Base-by-base conservation (phyloP, 2,797 vertebrate species). In the Phrynocephalus forsythii region DNA sequence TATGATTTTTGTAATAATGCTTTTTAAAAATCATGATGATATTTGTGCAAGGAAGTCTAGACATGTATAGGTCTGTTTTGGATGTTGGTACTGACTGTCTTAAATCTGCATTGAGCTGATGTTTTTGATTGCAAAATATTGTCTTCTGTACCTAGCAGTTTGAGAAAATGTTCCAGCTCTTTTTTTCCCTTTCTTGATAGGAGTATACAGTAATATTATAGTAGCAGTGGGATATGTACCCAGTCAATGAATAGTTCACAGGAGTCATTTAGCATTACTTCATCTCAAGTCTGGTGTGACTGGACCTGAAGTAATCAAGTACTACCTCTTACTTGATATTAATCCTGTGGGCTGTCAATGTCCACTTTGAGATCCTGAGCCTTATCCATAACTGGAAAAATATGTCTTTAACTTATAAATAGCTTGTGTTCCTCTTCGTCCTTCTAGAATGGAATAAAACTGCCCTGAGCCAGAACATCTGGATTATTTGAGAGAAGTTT, bases 401-500 rank as follows among this genome's bases (percentile, higher is more conserved):
- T 44, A 20, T 56, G 48, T 24, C 48, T 87, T 77, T 38, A 52
- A 76, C 28, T 72, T 66, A 5, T 56, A 73, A 79, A 63, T 13
- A 30, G 16, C 52, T 52, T 73, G 67, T 79, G 3, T 66, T 16
- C 71, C 48, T 67, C 68, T 79, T 78, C 67, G 63, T 72, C 82
- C 73, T 5, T 78, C 50, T 73, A 11, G 68, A 75, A 44, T 75
- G 44, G 73, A 88, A 63, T 5, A n/a, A 30, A 24, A 22, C 24
- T 63, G 67, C n/a, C 38, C 60, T 52, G 66, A 44, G 48, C 15
- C 60, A 76, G 56, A 66, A 87, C 75, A 83, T 83, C 66, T 79
- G 82, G 66, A 38, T 83, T 72, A 56, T 26, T 71, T 79, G 82
- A 48, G 67, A 48, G 28, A 79, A 33, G 18, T 20, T 68, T 60